These are phyloP conservation scores for Nasonovia ribisnigri DNA, from an alignment of 2,888 invertebrate species.

Conservation along the genomic window DNA sequence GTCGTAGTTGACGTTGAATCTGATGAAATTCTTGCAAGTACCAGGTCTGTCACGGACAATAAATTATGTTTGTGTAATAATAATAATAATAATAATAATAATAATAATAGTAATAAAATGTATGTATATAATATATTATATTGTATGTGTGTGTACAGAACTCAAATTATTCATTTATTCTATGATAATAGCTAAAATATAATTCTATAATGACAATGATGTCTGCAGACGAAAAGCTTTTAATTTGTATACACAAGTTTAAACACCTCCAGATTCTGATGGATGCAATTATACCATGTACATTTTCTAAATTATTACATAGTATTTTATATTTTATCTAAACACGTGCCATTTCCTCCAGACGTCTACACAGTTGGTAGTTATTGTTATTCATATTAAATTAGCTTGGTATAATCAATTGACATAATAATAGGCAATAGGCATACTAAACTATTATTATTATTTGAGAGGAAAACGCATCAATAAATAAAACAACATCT, in stretches of 20 bases:
- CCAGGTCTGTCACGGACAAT: background rate
- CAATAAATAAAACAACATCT: background rate
- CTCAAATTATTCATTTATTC: background rate
- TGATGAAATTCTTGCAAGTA: background rate
- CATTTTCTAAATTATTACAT: too few relatives aligned
- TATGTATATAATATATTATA: background rate
- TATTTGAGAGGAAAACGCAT: background rate
- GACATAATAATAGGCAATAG: background rate
- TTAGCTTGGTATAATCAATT: background rate
- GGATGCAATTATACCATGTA: background rate
- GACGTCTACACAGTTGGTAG: background rate
- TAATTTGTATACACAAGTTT: background rate
- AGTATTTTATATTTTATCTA: background rate
- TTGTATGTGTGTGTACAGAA: background rate
- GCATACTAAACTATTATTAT: background rate
- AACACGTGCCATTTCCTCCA: background rate
- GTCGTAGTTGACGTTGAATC: background rate
- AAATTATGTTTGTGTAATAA: background rate
- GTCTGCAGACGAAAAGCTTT: background rate
- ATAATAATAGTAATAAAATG: background rate
- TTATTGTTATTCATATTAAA: background rate
- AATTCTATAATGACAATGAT: background rate
- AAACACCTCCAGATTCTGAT: background rate
- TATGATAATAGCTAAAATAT: background rate
- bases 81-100: background rate